Conservation (phyloP, 2,113 vertebrate species). For the Symphodus melops region DNA sequence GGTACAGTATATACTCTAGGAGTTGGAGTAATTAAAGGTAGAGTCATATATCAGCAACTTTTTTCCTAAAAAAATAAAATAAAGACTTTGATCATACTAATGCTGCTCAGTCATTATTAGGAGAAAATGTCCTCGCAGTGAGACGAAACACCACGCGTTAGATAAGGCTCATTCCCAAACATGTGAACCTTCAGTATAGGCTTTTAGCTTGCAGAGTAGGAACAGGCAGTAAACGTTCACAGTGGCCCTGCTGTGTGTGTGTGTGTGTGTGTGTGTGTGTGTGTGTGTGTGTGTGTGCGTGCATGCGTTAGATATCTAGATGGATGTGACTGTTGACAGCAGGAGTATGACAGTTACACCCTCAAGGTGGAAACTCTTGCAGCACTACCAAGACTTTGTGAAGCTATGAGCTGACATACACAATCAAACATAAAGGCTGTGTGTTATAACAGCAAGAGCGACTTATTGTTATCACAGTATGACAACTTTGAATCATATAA, state of each 20-base stretch:
- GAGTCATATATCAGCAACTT: neutral
- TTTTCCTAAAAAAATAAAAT: neutral
- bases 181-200: too few species aligned
- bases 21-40: neutral
- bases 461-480: neutral
- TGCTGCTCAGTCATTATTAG: too few species aligned
- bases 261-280: too few species aligned
- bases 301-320: neutral
- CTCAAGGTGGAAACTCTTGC: constrained; percentile 28
- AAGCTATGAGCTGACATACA: neutral
- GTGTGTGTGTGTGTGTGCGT: neutral
- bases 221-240: too few species aligned
- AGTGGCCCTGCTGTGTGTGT: too few species aligned
- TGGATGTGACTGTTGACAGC: neutral
- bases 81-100: neutral
- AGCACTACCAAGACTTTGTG: neutral
- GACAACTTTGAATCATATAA: neutral
- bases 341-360: constrained; percentile 10
- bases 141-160: too few species aligned
- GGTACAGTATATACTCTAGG: too few species aligned
- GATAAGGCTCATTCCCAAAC: too few species aligned
- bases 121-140: too few species aligned
- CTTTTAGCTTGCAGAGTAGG: too few species aligned
- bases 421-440: neutral
- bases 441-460: neutral